Evolutionary conservation across 2,888 invertebrate genomes (phyloP), one percentile per base, ranked within the genome.

Genomic region (Pammene aurita): DNA sequence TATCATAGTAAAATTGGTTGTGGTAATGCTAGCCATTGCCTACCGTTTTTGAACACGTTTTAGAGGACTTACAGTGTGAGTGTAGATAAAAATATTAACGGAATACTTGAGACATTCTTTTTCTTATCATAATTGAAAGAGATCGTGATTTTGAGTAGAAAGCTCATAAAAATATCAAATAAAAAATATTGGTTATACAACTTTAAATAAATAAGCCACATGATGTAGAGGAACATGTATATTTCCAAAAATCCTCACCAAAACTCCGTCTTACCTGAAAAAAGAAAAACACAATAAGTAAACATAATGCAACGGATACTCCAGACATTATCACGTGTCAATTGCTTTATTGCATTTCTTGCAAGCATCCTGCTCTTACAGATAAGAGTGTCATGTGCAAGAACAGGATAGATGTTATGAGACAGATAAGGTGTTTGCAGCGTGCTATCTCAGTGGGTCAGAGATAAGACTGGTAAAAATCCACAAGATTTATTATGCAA

Each of bases 371-470:
- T 41, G 58, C 58, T 69, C 54, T 14, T 11, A 16, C 65, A 41
- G 38, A 34, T 41, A 9, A 60, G 35, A 34, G 10, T 16, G 46
- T 7, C 16, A 16, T 55, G 44, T 38, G 38, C 41, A 60, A 65
- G 69, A 69, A 48, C 16, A 48, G 48, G 69, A 69, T 18, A 55
- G 44, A 57, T 38, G 66, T 38, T 35, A 58, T 41, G 34, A 67
- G 46, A 65, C 61, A 54, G 64, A 56, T 73, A 73, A 71, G 60
- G 44, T 71, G 67, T 66, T 72, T 68, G 50, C 64, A 48, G 64
- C 64, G 35, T 44, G 60, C 64, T 78, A 79, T 81, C 81, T 79
- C 35, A 80, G 67, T 80, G 70, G 80, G 80, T 75, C 78, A 78
- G n/a, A 72, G 79, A 79, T 79, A 78, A 77, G 62, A 54, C 13